Evolutionary conservation across 1,140 invertebrate species (phyloP), one percentile per base, ranked within the genome.

Genomic region (Aleiodes sp.): DNA sequence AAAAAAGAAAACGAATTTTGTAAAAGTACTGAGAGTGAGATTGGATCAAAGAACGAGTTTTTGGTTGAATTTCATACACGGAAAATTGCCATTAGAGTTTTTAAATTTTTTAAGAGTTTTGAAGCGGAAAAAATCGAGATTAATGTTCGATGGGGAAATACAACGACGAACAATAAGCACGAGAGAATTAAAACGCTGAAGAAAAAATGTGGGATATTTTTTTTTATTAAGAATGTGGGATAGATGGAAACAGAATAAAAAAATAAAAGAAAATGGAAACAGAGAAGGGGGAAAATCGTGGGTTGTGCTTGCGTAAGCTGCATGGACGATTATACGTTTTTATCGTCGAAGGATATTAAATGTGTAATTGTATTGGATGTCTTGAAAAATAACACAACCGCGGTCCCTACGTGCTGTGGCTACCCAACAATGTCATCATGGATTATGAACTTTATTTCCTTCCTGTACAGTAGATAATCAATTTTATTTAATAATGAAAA

Each of bases 321-420:
- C 26, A 35, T 57, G 29, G 69, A 63, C 68, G 70, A 74, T 76
- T 52, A 52, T 73, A 68, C 59, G n/a, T 61, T 57, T 39, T 59
- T 59, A 61, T 70, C 70, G 19, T 63, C 19, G 39, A 52, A 10
- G 68, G 63, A 73, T 73, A 75, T 77, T 77, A 73, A 75, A 70
- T 64, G 67, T 35, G 70, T 72, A 75, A 76, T 73, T 71, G 65
- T 72, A 69, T 75, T 52, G 33, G 65, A 73, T 67, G 67, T 63
- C 59, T 71, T 46, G 41, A 52, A 52, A 52, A 16, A 52, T 52
- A 52, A 52, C 46, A 21, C 46, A 16, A 24, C 16, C 2, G 21
- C n/a, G 46, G 46, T 52, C 46, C 12, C 4, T 24, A 52, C 46
- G 21, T 52, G 46, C 46, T 21, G 21, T 2, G 2, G 10, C 46